phyloP scores from a whole-genome alignment of 2,888 invertebrate genomes.

The Leptothorax acervorum region DNA sequence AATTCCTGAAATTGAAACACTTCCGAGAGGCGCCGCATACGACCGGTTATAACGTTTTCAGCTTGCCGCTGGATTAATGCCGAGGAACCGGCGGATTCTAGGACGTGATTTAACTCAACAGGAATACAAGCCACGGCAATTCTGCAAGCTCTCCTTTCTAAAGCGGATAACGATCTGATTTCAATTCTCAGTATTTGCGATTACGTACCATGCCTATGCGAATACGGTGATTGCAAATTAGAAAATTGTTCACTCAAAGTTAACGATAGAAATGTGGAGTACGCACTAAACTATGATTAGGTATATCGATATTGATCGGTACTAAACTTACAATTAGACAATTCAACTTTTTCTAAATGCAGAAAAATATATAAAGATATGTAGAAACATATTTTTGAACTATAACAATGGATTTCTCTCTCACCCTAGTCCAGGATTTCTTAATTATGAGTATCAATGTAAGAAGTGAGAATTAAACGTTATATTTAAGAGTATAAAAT shows the following conservation, averaged over 20 bases:
- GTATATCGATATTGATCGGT: too few species aligned
- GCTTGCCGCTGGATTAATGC: conserved; percentile 63
- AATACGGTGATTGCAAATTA: conserved; percentile 6
- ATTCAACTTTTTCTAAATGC: too few species aligned
- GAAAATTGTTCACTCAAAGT: background rate
- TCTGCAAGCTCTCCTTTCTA: conserved; percentile 33
- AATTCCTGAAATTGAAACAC: conserved; percentile 51
- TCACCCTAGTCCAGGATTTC: too few species aligned
- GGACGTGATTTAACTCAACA: conserved; percentile 67
- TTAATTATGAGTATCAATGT: too few species aligned
- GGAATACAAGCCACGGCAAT: conserved; percentile 42
- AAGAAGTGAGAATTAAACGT: too few species aligned
- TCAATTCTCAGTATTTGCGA: conserved; percentile 21
- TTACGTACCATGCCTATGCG: background rate
- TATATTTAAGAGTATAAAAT: too few species aligned
- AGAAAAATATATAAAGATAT: too few species aligned
- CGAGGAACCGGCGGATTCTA: conserved; percentile 58
- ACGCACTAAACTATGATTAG: background rate
- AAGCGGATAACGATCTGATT: conserved; percentile 42
- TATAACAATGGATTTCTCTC: too few species aligned
- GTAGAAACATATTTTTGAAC: too few species aligned
- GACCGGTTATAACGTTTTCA: conserved; percentile 57
- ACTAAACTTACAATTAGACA: background rate
- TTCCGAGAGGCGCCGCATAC: conserved; percentile 37
- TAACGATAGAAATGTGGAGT: background rate